phyloP scores from a whole-genome alignment of 2,113 vertebrate genomes.

The Alligator mississippiensis region DNA sequence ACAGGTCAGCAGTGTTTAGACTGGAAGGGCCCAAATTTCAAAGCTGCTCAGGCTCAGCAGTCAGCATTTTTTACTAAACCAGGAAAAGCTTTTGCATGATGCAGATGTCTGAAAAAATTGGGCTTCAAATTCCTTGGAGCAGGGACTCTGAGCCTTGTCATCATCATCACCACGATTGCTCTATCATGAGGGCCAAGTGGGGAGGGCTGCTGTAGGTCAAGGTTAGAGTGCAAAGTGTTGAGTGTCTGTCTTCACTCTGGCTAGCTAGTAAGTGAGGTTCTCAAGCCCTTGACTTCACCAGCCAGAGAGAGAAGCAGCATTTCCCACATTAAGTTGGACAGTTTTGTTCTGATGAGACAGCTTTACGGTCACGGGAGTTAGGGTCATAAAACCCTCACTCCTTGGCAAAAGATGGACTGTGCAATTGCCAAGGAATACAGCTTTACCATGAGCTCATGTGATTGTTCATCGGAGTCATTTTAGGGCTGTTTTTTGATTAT shows the following conservation, averaged over 20 bases:
- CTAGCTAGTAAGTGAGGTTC: background rate
- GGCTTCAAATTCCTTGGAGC: accelerated
- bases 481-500: accelerated
- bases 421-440: background rate
- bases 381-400: accelerated
- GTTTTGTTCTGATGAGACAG: background rate
- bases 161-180: accelerated
- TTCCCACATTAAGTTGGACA: background rate
- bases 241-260: background rate
- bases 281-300: background rate
- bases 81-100: background rate
- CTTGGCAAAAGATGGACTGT: background rate
- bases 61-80: background rate
- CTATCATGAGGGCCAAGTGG: background rate
- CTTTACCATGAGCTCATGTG: background rate
- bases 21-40: background rate
- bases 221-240: background rate
- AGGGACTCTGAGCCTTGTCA: background rate
- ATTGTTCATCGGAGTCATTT: accelerated
- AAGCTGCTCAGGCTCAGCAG: background rate
- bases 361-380: background rate
- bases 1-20: background rate
- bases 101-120: background rate
- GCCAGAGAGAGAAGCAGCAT: background rate
- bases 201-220: no score